Evolutionary conservation across 2,797 vertebrate species (phyloP).

Genomic region (Syngnathus acus): DNA sequence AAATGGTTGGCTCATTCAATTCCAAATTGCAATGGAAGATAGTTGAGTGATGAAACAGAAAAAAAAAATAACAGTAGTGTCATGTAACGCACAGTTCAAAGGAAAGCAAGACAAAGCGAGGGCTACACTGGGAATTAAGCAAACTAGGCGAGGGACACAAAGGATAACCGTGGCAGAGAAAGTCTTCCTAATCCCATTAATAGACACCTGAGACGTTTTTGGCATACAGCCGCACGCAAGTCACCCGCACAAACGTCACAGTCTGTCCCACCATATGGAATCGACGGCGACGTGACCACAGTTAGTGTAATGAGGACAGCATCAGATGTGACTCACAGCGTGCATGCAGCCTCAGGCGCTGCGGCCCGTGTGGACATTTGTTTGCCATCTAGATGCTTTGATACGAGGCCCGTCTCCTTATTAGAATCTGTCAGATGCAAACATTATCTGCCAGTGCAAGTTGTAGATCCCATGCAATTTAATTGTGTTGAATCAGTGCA

Average conservation of each 20-base stretch:
- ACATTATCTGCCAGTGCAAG: not conserved
- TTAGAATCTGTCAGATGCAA: not conserved
- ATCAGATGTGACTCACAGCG: constrained; percentile 30
- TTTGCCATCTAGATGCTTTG: constrained; percentile 4
- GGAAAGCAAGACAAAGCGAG: not conserved
- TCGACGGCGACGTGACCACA: not conserved
- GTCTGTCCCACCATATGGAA: not conserved
- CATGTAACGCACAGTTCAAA: not conserved
- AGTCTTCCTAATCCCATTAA: constrained; percentile 64
- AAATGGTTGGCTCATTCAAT: constrained; percentile 20
- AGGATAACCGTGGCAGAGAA: constrained; percentile 16
- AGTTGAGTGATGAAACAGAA: not conserved
- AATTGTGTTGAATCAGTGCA: not conserved
- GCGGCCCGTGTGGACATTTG: constrained; percentile 7
- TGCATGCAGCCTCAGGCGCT: constrained; percentile 20
- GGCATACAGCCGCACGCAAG: constrained; percentile 17
- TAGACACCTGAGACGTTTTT: constrained; percentile 40
- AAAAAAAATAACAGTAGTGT: not conserved
- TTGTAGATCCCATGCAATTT: not conserved
- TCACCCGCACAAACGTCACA: not conserved
- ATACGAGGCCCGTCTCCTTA: not conserved
- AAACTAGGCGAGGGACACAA: constrained; percentile 1
- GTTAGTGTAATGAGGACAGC: constrained; percentile 21
- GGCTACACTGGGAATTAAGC: not conserved
- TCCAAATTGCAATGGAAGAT: constrained; percentile 12